phyloP scores from a whole-genome alignment of 2,888 invertebrate species.

The Camptogramma bilineatum region DNA sequence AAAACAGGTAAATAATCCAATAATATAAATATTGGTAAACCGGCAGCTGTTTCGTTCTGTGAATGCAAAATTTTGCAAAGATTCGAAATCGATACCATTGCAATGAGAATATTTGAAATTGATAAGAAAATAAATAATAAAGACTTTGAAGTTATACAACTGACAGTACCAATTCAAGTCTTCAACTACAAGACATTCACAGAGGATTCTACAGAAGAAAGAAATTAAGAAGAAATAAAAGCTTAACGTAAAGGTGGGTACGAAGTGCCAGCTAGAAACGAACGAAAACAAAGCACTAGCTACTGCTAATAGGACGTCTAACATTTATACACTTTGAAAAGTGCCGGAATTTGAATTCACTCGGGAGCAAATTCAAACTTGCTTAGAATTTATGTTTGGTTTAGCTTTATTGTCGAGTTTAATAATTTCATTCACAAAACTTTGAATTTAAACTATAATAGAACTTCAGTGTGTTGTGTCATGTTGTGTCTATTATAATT shows the following conservation, averaged over 20 bases:
- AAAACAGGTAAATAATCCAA: conserved; percentile 37
- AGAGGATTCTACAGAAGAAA: conserved; percentile 76
- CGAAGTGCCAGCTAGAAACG: conserved; percentile 82
- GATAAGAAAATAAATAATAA: neutral
- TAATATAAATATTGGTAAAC: conserved; percentile 26
- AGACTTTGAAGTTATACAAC: conserved; percentile 21
- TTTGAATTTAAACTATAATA: neutral
- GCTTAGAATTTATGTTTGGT: conserved; percentile 56
- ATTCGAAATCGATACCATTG: no score
- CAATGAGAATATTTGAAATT: neutral
- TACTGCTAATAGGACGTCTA: conserved; percentile 78
- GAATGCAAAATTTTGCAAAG: neutral
- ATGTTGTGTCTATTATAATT: conserved; percentile 15
- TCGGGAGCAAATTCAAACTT: conserved; percentile 55
- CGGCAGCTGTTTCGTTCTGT: conserved; percentile 27
- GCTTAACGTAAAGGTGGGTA: conserved; percentile 78
- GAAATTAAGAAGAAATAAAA: conserved; percentile 65
- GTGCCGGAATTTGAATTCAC: conserved; percentile 55
- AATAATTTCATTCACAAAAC: neutral
- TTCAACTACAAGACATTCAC: conserved; percentile 48
- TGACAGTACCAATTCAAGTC: conserved; percentile 30
- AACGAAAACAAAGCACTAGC: conserved; percentile 79
- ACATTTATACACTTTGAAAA: conserved; percentile 63
- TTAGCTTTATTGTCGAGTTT: conserved; percentile 49
- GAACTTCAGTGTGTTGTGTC: conserved; percentile 19